These are phyloP conservation scores for Burhinus oedicnemus DNA, from an alignment of 2,113 vertebrate species.

Conservation along the genomic window DNA sequence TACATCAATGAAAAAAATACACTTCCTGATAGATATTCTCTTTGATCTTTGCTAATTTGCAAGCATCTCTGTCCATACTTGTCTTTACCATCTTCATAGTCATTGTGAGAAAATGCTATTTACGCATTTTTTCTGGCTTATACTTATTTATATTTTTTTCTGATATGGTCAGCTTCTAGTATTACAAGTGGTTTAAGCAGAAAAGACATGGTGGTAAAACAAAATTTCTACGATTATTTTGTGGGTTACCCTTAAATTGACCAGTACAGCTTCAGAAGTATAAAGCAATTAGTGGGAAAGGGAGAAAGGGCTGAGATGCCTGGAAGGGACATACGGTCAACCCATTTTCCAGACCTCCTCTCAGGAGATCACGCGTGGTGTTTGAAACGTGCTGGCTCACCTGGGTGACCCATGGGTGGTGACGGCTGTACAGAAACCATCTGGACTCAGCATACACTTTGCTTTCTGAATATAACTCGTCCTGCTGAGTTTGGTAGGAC, in stretches of 20 bases:
- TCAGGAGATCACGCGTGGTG: not conserved
- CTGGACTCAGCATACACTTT: not conserved
- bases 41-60: not conserved
- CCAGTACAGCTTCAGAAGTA: not conserved
- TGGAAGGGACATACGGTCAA: not conserved
- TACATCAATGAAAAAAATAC: not conserved
- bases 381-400: not conserved
- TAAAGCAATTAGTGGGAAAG: not conserved
- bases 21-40: not conserved
- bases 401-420: not conserved
- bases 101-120: not conserved
- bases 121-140: not conserved
- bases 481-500: not conserved
- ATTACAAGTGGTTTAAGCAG: not conserved
- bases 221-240: not conserved
- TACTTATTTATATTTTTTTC: not conserved
- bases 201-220: not conserved
- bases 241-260: not conserved
- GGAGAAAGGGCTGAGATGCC: not conserved
- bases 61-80: not conserved
- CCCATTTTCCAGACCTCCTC: not conserved
- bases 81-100: not conserved
- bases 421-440: not conserved
- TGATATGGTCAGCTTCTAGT: not conserved
- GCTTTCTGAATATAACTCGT: not conserved